These are phyloP conservation scores for Oceanites oceanicus DNA, from an alignment of 2,113 vertebrate species.

Conservation along the genomic window DNA sequence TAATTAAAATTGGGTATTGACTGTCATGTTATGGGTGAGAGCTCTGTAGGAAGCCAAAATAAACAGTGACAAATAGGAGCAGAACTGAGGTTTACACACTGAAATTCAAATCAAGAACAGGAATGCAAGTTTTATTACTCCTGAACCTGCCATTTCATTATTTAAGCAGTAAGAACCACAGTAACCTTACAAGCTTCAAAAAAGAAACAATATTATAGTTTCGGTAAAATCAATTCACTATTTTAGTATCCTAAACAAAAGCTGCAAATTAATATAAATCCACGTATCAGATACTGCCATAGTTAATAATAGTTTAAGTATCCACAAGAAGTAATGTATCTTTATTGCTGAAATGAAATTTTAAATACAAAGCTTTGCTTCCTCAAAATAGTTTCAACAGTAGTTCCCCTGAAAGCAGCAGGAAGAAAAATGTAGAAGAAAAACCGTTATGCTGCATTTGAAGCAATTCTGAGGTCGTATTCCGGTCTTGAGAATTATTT, in stretches of 20 bases:
- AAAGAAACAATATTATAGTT: not conserved
- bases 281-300: not conserved
- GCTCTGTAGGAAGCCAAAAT: not conserved
- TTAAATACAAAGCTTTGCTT: not conserved
- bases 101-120: not conserved
- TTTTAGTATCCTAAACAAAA: not conserved
- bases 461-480: not conserved
- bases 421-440: not conserved
- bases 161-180: not conserved
- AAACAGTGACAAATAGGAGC: not conserved
- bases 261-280: not conserved
- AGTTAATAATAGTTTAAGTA: not conserved
- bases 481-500: not conserved
- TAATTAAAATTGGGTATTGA: not conserved
- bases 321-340: not conserved
- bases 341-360: not conserved
- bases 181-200: not conserved
- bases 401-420: not conserved
- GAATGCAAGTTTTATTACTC: not conserved
- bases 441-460: not conserved
- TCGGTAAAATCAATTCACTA: not conserved
- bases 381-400: not conserved
- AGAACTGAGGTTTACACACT: not conserved
- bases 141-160: not conserved
- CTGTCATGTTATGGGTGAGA: not conserved